Base-by-base conservation (phyloP, 2,888 invertebrate genomes). In the Phengaris arion region DNA sequence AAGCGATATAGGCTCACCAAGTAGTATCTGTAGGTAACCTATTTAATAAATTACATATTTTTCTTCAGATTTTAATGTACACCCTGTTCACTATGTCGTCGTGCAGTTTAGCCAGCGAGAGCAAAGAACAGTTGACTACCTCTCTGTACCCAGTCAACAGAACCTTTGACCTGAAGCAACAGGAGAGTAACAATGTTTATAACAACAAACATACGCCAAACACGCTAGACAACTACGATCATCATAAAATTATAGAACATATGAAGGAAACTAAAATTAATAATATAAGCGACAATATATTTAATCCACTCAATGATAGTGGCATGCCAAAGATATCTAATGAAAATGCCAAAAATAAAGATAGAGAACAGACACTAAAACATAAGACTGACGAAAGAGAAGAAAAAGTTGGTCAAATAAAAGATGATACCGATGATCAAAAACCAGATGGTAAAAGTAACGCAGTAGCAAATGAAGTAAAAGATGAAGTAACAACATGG, bases 401-500 rank as follows among this genome's bases (percentile, higher is more conserved):
- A 10, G 57, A 59, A 72, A 76, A 52, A 45, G 10, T 45, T 22
- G 35, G 48, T 52, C n/a, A 74, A 7, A 22, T 69, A 2, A 57
- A 51, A 15, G 46, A 57, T 45, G 78, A 77, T 13, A 68, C 46
- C 9, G 69, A 68, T 8, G 22, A 51, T 35, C 13, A 69, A 51
- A 69, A 75, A 45, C 52, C 59, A 13, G 10, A 15, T 6, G 12
- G 6, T 1, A 77, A 64, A 15, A 55, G 12, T 15, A 48, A 35
- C 64, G 75, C 35, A 69, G 55, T 12, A 75, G 68, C 7, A 12
- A 70, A 45, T 75, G 77, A 75, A 72, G n/a, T 52, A 55, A 75
- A 74, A 74, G 12, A 74, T 51, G 77, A 79, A 70, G 46, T 68
- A 46, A 85, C 87, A 35, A 80, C 81, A 6, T 90, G 91, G 90